A percentile compares a stretch with the other conserved stretches of the same genome.
phyloP scores from a whole-genome alignment of 53 echinoderm and acorn worm species.

The Henricia sp. region DNA sequence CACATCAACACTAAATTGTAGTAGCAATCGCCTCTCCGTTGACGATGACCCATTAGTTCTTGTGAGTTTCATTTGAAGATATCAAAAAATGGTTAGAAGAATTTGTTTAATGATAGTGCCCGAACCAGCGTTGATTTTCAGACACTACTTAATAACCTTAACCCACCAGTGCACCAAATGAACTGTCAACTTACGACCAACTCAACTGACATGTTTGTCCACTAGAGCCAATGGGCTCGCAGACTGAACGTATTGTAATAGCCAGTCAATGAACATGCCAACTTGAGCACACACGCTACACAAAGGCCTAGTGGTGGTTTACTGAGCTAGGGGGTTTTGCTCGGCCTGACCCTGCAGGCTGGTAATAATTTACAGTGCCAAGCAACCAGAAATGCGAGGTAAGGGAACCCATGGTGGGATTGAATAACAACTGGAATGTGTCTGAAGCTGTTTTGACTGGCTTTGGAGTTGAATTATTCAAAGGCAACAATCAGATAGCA shows the following conservation, averaged over 20 bases:
- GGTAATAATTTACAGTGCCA: slow-evolving; percentile 8
- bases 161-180: background rate
- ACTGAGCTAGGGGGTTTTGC: slow-evolving; percentile 37
- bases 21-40: no score
- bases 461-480: no score
- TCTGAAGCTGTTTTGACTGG: slow-evolving; percentile 26
- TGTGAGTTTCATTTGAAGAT: no score
- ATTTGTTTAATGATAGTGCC: no score
- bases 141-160: no score
- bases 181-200: slow-evolving; percentile 1
- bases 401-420: slow-evolving; percentile 3
- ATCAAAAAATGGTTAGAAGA: no score
- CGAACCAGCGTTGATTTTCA: no score
- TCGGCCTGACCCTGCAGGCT: slow-evolving; percentile 36
- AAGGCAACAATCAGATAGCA: no score
- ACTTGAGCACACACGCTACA: background rate
- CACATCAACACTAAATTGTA: no score
- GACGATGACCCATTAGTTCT: no score
- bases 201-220: background rate
- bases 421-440: slow-evolving; percentile 16
- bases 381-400: background rate
- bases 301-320: background rate
- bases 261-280: slow-evolving; percentile 31
- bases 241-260: slow-evolving; percentile 15
- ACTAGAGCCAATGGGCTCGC: slow-evolving; percentile 14